These are phyloP conservation scores for Battus philenor DNA, from an alignment of 1,140 invertebrate genomes.

Conservation along the genomic window DNA sequence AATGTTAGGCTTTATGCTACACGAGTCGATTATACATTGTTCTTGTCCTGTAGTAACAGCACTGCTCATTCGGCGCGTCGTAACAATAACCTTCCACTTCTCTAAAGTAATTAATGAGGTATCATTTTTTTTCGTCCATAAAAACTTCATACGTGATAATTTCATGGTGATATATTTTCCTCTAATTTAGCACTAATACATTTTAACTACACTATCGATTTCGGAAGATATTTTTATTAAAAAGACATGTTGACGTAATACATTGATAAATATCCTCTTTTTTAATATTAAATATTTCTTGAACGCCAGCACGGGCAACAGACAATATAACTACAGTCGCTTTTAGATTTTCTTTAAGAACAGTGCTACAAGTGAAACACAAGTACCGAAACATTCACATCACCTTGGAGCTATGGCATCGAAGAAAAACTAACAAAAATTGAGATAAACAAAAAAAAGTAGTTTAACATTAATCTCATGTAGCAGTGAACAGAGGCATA, in stretches of 20 bases:
- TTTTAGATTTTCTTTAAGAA: too few species aligned
- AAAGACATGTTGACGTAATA: background rate
- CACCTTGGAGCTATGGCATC: too few species aligned
- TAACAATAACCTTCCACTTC: constrained; percentile 20
- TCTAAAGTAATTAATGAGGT: constrained; percentile 16
- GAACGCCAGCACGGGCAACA: background rate
- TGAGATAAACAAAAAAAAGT: too few species aligned
- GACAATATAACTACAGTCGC: background rate
- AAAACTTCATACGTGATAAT: constrained; percentile 43
- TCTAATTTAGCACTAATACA: background rate
- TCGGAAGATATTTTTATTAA: background rate
- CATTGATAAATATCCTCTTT: constrained; percentile 1
- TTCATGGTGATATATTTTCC: constrained; percentile 39
- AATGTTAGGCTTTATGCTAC: constrained; percentile 75
- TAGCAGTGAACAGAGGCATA: too few species aligned
- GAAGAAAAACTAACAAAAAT: too few species aligned
- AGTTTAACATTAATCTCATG: too few species aligned
- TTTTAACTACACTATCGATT: background rate
- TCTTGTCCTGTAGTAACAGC: constrained; percentile 40
- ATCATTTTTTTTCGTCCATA: constrained; percentile 23
- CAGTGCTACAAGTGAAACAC: too few species aligned
- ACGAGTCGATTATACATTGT: constrained; percentile 60
- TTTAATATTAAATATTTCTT: too few species aligned
- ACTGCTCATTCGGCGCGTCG: constrained; percentile 27
- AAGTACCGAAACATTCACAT: too few species aligned